Conservation (phyloP, 2,113 vertebrate species). For the Suricata suricatta region DNA sequence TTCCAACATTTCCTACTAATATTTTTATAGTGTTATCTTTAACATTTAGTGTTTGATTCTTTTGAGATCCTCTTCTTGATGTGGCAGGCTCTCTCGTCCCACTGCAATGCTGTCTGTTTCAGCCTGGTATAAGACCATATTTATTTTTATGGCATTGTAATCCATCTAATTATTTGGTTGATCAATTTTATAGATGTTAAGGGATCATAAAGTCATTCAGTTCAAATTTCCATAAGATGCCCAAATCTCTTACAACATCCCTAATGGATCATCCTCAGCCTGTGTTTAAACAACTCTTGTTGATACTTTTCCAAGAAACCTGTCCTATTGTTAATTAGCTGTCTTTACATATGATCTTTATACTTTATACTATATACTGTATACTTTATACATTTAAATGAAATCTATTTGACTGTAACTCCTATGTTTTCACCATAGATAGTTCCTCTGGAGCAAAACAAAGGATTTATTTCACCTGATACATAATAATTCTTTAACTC, state of each 20-base stretch:
- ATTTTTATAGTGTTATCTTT: background rate
- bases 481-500: background rate
- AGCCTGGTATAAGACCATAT: background rate
- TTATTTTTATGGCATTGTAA: background rate
- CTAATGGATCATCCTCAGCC: background rate
- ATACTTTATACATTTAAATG: background rate
- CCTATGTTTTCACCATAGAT: background rate
- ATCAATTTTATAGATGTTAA: constrained; percentile 9
- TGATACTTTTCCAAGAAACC: background rate
- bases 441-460: background rate
- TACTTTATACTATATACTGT: background rate
- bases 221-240: background rate
- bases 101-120: background rate
- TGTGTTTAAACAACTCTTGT: background rate
- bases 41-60: background rate
- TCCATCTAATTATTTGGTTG: background rate
- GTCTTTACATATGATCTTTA: background rate
- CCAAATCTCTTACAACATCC: background rate
- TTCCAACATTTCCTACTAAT: background rate
- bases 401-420: background rate
- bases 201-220: background rate
- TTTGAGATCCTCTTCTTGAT: background rate
- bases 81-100: background rate
- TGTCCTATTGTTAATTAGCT: background rate
- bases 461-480: background rate